Evolutionary conservation across 2,113 vertebrate genomes (phyloP), one percentile per base, ranked within the genome.

Genomic region (Thamnaconus septentrionalis): DNA sequence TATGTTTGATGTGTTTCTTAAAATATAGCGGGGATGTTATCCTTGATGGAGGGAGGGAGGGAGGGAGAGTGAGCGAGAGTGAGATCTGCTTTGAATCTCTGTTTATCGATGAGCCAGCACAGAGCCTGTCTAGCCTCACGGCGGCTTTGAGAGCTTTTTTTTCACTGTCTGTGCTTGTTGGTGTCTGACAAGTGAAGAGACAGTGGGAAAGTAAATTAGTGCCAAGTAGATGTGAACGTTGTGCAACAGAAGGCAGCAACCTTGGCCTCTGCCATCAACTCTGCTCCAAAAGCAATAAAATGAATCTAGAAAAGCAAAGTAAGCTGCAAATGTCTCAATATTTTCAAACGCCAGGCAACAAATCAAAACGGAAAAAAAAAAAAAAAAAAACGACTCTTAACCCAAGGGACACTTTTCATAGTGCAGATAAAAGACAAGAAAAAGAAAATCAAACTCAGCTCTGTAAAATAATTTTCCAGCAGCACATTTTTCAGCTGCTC

Each of bases 401-500:
- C 11, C 9, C 61, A 4, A 66, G 51, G 69, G 2, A 41, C 50
- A 61, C 52, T 66, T 51, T 7, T 9, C 58, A 71, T 66, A 55
- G n/a, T 48, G 48, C 47, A 56, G 8, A 72, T 76, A 48, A 4
- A 48, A 18, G 47, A 53, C 51, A 58, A 59, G 58, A 66, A 45
- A 69, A 56, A 40, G 31, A 4, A 31, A 31, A 31, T 31, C 18
- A 31, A 31, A 31, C 18, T 31, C 18, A 31, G 18, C 18, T 31
- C 48, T 55, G 10, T 9, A 66, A 64, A 71, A 80, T 78, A 0
- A 57, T 61, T 58, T 45, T 57, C 51, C 69, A 43, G 44, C 10
- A 69, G 10, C 51, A 47, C 2, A 66, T 73, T 84, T 49, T 8
- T 41, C 60, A 77, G 80, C 81, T 85, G 83, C 71, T 88, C 86